Conservation (phyloP, 2,888 invertebrate species). For the Lapara coniferarum region DNA sequence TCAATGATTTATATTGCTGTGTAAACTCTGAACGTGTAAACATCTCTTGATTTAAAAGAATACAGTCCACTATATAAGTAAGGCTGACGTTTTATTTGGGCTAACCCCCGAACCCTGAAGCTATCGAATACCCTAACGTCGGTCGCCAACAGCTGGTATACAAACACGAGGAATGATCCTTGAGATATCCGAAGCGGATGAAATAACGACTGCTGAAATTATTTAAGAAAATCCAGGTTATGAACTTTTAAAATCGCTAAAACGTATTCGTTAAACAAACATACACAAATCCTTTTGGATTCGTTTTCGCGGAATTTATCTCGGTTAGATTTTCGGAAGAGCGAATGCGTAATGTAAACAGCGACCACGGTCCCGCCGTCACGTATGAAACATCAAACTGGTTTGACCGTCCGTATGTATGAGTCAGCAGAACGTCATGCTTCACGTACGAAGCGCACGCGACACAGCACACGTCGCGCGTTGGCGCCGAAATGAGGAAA, state of each 20-base stretch:
- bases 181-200: no score
- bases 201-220: no score
- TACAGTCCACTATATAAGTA: no score
- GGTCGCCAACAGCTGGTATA: no score
- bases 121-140: no score
- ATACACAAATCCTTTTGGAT: background rate
- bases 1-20: no score
- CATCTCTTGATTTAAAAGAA: no score
- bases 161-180: no score
- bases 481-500: slow-evolving; percentile 7
- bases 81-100: no score
- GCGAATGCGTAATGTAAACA: slow-evolving; percentile 10
- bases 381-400: slow-evolving; percentile 6
- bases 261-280: no score
- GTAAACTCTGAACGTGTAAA: no score
- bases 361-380: background rate
- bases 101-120: no score
- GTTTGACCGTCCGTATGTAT: background rate
- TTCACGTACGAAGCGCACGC: background rate
- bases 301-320: background rate
- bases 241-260: background rate
- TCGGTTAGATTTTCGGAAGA: background rate
- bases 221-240: background rate
- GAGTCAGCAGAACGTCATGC: background rate
- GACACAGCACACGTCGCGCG: slow-evolving; percentile 7